Evolutionary conservation across 2,888 invertebrate genomes (phyloP).

Genomic region (Oxycera nigricornis): DNA sequence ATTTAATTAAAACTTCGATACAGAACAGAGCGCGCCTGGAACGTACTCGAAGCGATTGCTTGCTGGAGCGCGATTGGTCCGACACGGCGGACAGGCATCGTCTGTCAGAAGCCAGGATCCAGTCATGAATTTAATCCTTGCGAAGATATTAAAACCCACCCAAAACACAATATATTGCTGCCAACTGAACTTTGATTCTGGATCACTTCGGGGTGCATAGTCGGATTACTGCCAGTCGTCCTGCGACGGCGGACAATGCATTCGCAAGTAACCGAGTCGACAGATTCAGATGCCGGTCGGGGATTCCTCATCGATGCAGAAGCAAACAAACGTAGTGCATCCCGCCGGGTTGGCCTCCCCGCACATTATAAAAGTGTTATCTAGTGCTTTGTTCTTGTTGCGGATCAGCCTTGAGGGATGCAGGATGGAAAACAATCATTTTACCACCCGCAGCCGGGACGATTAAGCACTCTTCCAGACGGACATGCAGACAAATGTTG

Average conservation of each 20-base stretch:
- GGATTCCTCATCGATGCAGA: no score
- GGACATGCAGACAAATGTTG: not conserved
- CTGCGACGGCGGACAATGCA: not conserved
- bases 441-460: not conserved
- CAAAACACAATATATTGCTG: not conserved
- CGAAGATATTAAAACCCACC: conserved; percentile 29
- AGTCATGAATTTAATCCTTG: conserved; percentile 28
- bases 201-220: not conserved
- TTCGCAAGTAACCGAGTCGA: not conserved
- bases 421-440: not conserved
- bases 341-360: no score
- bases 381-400: not conserved
- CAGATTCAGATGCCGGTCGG: no score
- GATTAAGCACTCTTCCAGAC: not conserved
- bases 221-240: not conserved
- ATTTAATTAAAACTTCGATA: conserved; percentile 40
- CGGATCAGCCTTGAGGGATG: not conserved
- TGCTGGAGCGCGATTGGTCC: not conserved
- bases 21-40: conserved; percentile 1
- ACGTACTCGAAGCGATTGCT: not conserved
- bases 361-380: not conserved
- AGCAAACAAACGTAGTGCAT: no score
- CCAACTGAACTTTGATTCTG: not conserved
- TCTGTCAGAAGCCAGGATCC: not conserved
- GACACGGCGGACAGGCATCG: not conserved